phyloP scores from a whole-genome alignment of 2,113 vertebrate genomes.

The Todiramphus saurophagus region DNA sequence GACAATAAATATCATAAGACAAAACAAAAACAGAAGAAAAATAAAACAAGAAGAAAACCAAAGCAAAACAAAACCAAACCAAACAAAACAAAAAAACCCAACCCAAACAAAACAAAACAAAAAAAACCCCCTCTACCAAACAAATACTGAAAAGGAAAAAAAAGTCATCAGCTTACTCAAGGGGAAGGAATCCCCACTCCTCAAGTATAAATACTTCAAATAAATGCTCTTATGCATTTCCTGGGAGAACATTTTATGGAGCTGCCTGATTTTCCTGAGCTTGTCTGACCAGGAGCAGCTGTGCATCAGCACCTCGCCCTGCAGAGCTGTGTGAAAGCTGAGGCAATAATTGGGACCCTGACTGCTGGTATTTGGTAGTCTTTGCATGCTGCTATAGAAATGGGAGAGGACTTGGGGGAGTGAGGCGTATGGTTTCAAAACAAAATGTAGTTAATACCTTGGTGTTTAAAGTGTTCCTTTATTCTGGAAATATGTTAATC shows the following conservation, averaged over 20 bases:
- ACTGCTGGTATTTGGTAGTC: background rate
- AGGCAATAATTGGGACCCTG: background rate
- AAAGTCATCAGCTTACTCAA: accelerated
- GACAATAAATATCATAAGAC: background rate
- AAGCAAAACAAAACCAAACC: no score
- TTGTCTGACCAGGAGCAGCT: background rate
- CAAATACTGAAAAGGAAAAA: background rate
- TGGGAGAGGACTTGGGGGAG: background rate
- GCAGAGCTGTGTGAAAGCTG: background rate
- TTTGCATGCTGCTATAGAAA: background rate
- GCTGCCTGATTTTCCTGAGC: background rate
- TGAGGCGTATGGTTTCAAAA: background rate
- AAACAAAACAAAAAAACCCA: background rate
- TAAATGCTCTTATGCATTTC: accelerated
- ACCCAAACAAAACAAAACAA: background rate
- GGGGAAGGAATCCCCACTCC: accelerated
- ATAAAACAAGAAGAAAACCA: no score
- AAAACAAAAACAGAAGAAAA: background rate
- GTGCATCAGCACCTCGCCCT: background rate
- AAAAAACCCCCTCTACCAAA: background rate
- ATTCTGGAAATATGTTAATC: background rate
- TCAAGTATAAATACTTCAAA: background rate
- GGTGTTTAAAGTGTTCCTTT: background rate
- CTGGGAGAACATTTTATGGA: background rate
- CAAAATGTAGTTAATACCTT: background rate